Evolutionary conservation across 2,888 invertebrate species (phyloP), one percentile per base, ranked within the genome.

Genomic region (Parnassius orleans): DNA sequence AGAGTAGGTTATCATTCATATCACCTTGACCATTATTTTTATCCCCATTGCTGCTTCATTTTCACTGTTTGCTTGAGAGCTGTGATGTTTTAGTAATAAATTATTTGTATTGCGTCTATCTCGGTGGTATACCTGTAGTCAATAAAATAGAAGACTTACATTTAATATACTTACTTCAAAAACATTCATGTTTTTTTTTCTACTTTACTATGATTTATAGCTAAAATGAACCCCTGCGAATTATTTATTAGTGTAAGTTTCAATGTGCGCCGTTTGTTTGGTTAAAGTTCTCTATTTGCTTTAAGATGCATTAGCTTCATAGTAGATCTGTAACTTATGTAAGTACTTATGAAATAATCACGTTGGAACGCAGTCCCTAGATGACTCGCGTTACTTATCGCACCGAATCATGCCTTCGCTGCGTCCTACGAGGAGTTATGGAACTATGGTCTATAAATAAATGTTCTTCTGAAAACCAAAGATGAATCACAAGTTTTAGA

Each of bases 321-420:
- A 80, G 86, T 90, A 90, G 90, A 91, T 90, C 90, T 90, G 90
- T 88, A 89, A 88, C 85, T 86, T 87, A 84, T 84, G 75, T 89
- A 88, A 90, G 90, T 91, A 90, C 90, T 90, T 90, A 91, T 83
- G 80, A 80, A 81, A 78, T 83, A 80, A 80, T 83, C 80, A 83
- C 76, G 74, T 76, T 71, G 76, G 79, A 72, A 65, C 69, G 78
- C 79, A 74, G 81, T 72, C 72, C 70, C 62, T 68, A 61, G 68
- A 68, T 72, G 70, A 19, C 72, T 71, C 67, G 67, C 64, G 66
- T 65, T 19, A 41, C 46, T 10, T 41, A 10, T 60, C 66, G 66
- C 65, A 59, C 64, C 65, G 63, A 63, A 42, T 56, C 64, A 59
- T 60, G 69, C 59, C 69, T 63, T 66, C 67, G 72, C 71, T 68